These are phyloP conservation scores for Styela clava DNA, from an alignment of 23 tunicate species.

Conservation along the genomic window DNA sequence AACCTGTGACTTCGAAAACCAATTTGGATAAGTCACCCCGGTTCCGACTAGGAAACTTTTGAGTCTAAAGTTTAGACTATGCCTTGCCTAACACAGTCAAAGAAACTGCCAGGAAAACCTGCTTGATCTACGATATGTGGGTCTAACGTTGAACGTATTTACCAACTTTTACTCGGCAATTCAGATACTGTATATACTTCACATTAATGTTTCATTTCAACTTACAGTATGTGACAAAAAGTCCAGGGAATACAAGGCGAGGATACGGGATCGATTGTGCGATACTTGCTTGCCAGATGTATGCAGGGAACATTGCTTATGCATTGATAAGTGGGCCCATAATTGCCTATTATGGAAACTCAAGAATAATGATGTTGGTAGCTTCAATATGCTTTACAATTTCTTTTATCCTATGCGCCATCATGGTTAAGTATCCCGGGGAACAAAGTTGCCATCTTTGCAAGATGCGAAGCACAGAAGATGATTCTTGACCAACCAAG, in stretches of 20 bases:
- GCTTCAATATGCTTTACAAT: slow-evolving; percentile 42
- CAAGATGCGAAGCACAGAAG: background rate
- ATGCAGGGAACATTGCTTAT: slow-evolving; percentile 67
- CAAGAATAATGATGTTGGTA: slow-evolving; percentile 54
- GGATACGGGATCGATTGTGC: slow-evolving; percentile 90
- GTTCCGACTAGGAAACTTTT: no score
- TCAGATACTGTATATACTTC: no score
- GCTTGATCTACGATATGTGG: no score
- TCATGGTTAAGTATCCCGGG: slow-evolving; percentile 74
- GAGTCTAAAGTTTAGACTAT: no score
- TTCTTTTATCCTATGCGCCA: slow-evolving; percentile 51
- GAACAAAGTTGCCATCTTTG: slow-evolving; percentile 22
- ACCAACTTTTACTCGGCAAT: no score
- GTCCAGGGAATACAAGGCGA: slow-evolving; percentile 59
- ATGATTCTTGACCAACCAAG: no score
- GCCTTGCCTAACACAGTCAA: no score
- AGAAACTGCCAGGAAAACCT: no score
- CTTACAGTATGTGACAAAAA: slow-evolving; percentile 60
- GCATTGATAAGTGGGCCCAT: slow-evolving; percentile 73
- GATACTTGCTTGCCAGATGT: slow-evolving; percentile 89
- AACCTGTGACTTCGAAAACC: no score
- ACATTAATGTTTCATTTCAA: no score
- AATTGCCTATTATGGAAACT: slow-evolving; percentile 42
- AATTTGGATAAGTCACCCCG: no score
- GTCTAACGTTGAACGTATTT: no score